Evolutionary conservation across 2,113 vertebrate species (phyloP), one percentile per base, ranked within the genome.

Genomic region (Nerophis ophidion): DNA sequence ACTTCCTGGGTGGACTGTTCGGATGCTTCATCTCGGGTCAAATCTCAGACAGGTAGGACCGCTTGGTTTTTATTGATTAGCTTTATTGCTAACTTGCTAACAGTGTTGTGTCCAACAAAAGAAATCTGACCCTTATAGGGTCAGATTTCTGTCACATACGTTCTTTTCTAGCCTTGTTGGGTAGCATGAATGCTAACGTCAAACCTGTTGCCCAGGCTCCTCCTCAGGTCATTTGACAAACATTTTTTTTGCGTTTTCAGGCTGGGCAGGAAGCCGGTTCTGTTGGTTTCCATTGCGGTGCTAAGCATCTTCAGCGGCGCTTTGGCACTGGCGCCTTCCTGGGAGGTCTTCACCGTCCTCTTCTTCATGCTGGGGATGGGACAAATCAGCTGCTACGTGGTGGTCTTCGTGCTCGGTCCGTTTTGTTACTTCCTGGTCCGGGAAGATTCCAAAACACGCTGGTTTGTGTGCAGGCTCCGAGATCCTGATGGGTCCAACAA

Each of bases 231-330:
- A 44, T 11, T 11, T 44, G 40, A 44, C 40, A 44, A 44, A 40
- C 3, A 44, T 12, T 4, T 10, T 4, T 44, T 44, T 44, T 7
- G 10, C 40, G 10, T 44, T 33, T 26, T 26, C 52, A 82, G 80
- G 58, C 71, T 82, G 57, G 82, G 80, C 51, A 76, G 80, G 73
- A 84, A 84, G 54, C 77, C 75, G 1, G 67, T 68, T 4, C 50
- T 84, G 19, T 79, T 84, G 0, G 44, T 63, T 3, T 3, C 54
- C 46, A 58, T 70, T 1, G 1, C 16, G 13, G 0, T 51, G 0
- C 34, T 79, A 0, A 70, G 66, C 19, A 0, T 79, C 66, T 84
- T 68, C 67, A 74, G 61, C 65, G 4, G 2, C 0, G 46, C 69
- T 3, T 0, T 71, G 60, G 65, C 69, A 8, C 75, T 74, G 0